Evolutionary conservation across 2,888 invertebrate species (phyloP).

Genomic region (Tipula vernalis): DNA sequence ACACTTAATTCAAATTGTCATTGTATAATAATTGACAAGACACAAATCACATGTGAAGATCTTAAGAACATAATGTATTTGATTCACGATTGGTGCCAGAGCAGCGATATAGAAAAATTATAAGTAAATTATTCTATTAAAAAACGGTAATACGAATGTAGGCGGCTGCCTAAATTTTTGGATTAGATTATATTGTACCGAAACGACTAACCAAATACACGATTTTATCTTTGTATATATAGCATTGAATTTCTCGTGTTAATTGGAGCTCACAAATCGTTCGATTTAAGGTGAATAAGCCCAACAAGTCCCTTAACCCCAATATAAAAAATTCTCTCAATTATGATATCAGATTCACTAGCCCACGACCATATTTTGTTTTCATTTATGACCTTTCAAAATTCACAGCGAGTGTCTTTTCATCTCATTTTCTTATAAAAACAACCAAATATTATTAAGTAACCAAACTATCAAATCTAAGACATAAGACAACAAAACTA

Average conservation of each 20-base stretch:
- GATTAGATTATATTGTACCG: background rate
- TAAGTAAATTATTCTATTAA: background rate
- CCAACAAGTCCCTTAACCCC: background rate
- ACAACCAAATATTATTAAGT: background rate
- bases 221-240: background rate
- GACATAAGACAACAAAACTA: background rate
- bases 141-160: background rate
- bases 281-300: background rate
- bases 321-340: background rate
- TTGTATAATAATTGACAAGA: background rate
- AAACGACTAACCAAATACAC: background rate
- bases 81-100: background rate
- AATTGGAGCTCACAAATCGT: background rate
- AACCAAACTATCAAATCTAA: background rate
- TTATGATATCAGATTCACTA: background rate
- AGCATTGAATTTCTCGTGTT: background rate
- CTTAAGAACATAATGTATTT: background rate
- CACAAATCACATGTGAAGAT: background rate
- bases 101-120: background rate
- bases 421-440: background rate
- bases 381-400: background rate
- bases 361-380: background rate
- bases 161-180: background rate
- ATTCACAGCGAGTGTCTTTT: conserved; percentile 1
- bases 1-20: background rate